phyloP scores from a whole-genome alignment of 2,113 vertebrate genomes.

The Plotosus lineatus region DNA sequence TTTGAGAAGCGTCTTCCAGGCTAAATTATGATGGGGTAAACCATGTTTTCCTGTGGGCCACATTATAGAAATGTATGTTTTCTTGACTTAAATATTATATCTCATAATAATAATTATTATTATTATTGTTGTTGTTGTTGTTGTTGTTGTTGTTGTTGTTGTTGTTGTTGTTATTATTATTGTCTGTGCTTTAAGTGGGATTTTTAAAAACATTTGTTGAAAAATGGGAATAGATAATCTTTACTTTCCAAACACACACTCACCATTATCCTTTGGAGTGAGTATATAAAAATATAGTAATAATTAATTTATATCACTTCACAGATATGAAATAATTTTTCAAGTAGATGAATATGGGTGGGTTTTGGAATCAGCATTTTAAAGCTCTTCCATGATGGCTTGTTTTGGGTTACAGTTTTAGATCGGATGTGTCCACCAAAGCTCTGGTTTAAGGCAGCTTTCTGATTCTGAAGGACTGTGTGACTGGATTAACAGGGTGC shows the following conservation, averaged over 20 bases:
- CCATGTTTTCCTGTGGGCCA: background rate
- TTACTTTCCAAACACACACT: background rate
- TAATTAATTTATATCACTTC: background rate
- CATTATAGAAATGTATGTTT: background rate
- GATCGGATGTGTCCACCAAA: slow-evolving; percentile 37
- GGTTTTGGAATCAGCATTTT: background rate
- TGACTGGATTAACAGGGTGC: background rate
- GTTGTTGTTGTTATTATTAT: background rate
- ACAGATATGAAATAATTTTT: background rate
- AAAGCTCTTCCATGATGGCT: background rate
- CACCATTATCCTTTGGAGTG: background rate
- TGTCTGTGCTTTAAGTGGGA: background rate
- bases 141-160: background rate
- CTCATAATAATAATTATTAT: background rate
- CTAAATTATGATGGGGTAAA: background rate
- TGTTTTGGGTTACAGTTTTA: background rate
- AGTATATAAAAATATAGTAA: background rate
- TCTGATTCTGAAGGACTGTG: background rate
- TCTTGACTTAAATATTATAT: background rate
- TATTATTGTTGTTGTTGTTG: background rate
- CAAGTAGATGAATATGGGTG: background rate
- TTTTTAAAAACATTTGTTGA: too few species aligned
- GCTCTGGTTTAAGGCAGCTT: background rate
- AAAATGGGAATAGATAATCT: background rate
- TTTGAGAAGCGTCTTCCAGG: background rate